Evolutionary conservation across 2,888 invertebrate species (phyloP).

Genomic region (Hemicrepidius hirtus): DNA sequence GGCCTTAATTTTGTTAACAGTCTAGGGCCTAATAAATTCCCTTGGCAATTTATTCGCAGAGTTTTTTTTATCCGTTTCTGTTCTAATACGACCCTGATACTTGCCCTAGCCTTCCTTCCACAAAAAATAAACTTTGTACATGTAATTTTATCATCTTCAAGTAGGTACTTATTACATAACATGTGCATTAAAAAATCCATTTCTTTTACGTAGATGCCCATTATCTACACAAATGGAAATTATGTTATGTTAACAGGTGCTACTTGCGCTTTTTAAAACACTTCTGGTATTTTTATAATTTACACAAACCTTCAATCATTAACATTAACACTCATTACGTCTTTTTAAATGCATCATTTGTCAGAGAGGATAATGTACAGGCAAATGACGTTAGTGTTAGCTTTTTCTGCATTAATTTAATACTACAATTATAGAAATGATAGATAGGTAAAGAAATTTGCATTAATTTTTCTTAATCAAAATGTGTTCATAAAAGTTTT

Average conservation of each 20-base stretch:
- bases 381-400: background rate
- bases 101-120: background rate
- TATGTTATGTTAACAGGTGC: background rate
- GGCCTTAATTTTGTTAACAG: no score
- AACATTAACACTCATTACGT: conserved; percentile 1
- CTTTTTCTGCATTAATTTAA: background rate
- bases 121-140: conserved; percentile 10
- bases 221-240: conserved; percentile 9
- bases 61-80: background rate
- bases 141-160: conserved; percentile 12
- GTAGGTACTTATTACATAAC: conserved; percentile 4
- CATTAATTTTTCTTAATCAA: no score
- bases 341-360: background rate
- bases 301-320: background rate
- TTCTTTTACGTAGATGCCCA: conserved; percentile 1
- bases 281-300: background rate
- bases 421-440: no score
- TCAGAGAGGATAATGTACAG: background rate
- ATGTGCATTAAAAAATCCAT: conserved; percentile 18
- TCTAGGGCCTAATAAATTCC: no score
- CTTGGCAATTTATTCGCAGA: no score
- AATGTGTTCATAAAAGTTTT: no score
- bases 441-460: no score
- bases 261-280: conserved; percentile 1
- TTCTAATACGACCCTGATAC: background rate